Evolutionary conservation across 2,113 vertebrate genomes (phyloP).

Genomic region (Salvelinus namaycush): DNA sequence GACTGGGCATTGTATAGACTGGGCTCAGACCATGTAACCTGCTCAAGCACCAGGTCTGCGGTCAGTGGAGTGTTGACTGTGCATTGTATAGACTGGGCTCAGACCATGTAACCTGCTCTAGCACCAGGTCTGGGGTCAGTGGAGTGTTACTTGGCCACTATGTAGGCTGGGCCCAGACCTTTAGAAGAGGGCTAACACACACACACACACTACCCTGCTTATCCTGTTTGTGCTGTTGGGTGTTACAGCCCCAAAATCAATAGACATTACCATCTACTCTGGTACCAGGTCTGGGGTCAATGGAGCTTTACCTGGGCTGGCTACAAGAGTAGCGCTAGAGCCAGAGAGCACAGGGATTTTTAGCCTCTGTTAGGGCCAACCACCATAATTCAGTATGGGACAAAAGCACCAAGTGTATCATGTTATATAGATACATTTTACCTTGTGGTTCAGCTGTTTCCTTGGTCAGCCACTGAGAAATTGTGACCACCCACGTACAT

Average conservation of each 20-base stretch:
- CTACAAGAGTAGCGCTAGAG: too few relatives aligned
- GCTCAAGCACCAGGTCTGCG: not conserved
- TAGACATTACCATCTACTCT: not conserved
- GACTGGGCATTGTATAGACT: not conserved
- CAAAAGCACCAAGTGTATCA: too few relatives aligned
- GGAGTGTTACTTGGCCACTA: not conserved
- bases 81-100: too few relatives aligned
- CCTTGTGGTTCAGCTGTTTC: not conserved
- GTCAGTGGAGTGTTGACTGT: not conserved
- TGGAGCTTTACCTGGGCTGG: not conserved
- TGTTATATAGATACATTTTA: too few relatives aligned
- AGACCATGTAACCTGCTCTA: too few relatives aligned
- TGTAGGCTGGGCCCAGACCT: not conserved
- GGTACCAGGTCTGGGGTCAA: not conserved
- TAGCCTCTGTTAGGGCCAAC: too few relatives aligned
- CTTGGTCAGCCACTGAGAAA: not conserved
- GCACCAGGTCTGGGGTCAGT: too few relatives aligned
- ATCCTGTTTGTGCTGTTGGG: too few relatives aligned
- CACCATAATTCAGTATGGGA: too few relatives aligned
- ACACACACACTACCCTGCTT: too few relatives aligned
- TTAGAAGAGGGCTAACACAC: not conserved
- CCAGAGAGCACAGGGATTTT: too few relatives aligned
- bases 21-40: too few relatives aligned
- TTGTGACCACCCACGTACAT: constrained; percentile 21
- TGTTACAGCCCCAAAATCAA: not conserved